Conservation (phyloP, 2,888 invertebrate genomes). For the Dione vanillae region DNA sequence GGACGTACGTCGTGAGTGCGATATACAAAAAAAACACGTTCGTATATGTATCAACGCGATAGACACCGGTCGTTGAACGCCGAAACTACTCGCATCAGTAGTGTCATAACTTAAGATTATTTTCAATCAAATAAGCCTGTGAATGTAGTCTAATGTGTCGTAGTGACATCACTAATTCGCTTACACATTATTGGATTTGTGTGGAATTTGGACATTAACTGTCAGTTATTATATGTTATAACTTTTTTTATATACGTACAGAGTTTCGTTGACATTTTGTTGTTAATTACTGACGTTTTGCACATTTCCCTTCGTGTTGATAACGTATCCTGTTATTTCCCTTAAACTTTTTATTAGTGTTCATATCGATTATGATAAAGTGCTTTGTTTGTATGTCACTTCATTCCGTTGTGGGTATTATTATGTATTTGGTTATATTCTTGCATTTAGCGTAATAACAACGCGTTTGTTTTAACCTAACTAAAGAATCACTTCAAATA, state of each 20-base stretch:
- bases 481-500: neutral
- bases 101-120: slow-evolving; percentile 41
- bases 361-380: slow-evolving; percentile 11
- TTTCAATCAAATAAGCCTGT: slow-evolving; percentile 21
- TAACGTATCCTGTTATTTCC: slow-evolving; percentile 36
- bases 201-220: slow-evolving; percentile 12
- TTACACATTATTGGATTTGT: slow-evolving; percentile 40
- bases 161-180: slow-evolving; percentile 43
- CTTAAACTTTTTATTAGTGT: slow-evolving; percentile 6
- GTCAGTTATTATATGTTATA: neutral
- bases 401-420: slow-evolving; percentile 4
- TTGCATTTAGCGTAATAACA: neutral
- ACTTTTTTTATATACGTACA: neutral
- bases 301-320: slow-evolving; percentile 24
- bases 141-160: slow-evolving; percentile 29
- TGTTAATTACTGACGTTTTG: slow-evolving; percentile 12
- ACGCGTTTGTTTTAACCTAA: neutral
- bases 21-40: slow-evolving; percentile 38
- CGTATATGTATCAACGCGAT: slow-evolving; percentile 34
- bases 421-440: neutral
- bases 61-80: slow-evolving; percentile 53
- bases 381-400: neutral
- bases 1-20: slow-evolving; percentile 65
- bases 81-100: slow-evolving; percentile 38
- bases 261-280: slow-evolving; percentile 35